Base-by-base conservation (phyloP, 2,888 invertebrate species). In the Masnerella sp. region DNA sequence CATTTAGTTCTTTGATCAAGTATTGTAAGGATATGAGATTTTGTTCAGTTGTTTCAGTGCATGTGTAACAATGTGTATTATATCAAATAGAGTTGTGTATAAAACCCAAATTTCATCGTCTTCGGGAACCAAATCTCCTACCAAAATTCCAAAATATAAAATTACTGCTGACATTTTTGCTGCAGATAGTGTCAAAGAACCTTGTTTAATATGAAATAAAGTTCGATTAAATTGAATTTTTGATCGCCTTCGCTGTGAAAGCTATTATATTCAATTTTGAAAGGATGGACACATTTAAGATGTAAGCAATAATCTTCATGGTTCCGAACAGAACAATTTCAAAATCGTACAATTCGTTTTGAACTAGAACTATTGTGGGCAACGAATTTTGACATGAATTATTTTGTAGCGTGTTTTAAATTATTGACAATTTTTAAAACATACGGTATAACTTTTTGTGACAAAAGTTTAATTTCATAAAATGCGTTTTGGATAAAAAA, bases 51-150 rank as follows among this genome's bases (percentile, higher is more conserved):
- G 72, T 30, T 20, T 14, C 34, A 22, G 25, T 42, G 15, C 47
- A 22, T n/a, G 32, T n/a, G n/a, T 56, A 28, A 68, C 30, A 36
- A 51, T n/a, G 9, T 69, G 30, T 8, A 65, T 45, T 12, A 70
- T 56, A 30, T 67, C 56, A 56, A 45, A 56, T 12, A 70, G 47
- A 11, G 8, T 32, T 3, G 54, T 36, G 45, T 68, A 68, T 14
- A 68, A 73, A 14, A 61, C 11, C 76, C 73, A 76, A 2, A 38
- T 56, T 12, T 28, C 45, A 11, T 71, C 30, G 14, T 30, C 58
- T 8, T 49, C 43, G 2, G 43, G 8, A 22, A 43, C 8, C n/a
- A 43, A 22, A 22, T 43, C 43, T 5, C 43, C 43, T 18, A 71
- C 11, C 9, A 71, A 49, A 11, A 71, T 47, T 5, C 64, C 58